A percentile compares a stretch with the other conserved stretches of the same genome.
Evolutionary conservation across 2,888 invertebrate species (phyloP).

Genomic region (Trichopoda pennipes): DNA sequence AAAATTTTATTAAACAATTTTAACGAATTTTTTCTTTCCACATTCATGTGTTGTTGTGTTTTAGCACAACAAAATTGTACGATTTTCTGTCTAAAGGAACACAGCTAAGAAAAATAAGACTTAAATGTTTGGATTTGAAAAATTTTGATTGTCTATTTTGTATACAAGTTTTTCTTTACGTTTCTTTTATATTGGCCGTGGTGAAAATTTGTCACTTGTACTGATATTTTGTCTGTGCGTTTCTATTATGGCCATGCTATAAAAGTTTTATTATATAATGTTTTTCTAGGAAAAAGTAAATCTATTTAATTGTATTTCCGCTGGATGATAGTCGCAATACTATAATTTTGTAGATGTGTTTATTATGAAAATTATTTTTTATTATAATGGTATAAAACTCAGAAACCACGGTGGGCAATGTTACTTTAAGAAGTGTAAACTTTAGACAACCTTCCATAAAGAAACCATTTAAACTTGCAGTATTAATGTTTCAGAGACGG

Average conservation of each 20-base stretch:
- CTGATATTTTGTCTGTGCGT: conserved; percentile 20
- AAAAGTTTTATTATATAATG: conserved; percentile 34
- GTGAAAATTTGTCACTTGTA: conserved; percentile 11
- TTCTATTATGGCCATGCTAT: conserved; percentile 28
- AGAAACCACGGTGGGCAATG: too few relatives aligned
- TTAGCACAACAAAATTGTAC: conserved; percentile 58
- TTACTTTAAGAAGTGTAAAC: too few relatives aligned
- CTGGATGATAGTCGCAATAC: not conserved
- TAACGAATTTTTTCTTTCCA: conserved; percentile 1
- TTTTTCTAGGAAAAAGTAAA: not conserved
- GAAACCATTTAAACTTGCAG: too few relatives aligned
- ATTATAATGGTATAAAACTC: too few relatives aligned
- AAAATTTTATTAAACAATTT: conserved; percentile 8
- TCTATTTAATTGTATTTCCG: conserved; percentile 13
- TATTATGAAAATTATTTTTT: too few relatives aligned
- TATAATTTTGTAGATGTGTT: too few relatives aligned
- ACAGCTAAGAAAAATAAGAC: conserved; percentile 14
- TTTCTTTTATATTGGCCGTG: not conserved
- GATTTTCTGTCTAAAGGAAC: conserved; percentile 39
- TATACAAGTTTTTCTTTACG: not conserved
- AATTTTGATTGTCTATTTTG: conserved; percentile 7
- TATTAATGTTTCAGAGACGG: too few relatives aligned
- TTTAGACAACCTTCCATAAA: too few relatives aligned
- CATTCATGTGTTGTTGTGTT: conserved; percentile 29
- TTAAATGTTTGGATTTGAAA: conserved; percentile 18